A percentile compares a stretch with the other conserved stretches of the same genome.
These are phyloP conservation scores for Sebastes trivittatus DNA, from an alignment of 2,797 vertebrate species.

Conservation along the genomic window DNA sequence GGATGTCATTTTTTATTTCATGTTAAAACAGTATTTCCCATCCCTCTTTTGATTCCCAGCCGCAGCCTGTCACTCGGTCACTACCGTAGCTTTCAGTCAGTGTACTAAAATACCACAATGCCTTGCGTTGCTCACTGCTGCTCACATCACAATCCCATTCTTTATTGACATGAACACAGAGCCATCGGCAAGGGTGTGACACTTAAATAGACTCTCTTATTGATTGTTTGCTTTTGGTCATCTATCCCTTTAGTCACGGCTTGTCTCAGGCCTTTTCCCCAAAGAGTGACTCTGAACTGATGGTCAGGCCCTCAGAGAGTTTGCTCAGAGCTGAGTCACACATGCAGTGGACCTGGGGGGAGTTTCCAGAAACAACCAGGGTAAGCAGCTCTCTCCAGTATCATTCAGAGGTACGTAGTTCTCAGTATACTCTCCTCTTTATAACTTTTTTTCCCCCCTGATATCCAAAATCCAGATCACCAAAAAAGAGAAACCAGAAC, in stretches of 20 bases:
- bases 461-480: slow-evolving; percentile 79
- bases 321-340: slow-evolving; percentile 94
- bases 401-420: background rate
- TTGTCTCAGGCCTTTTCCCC: slow-evolving; percentile 88
- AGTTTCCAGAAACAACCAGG: slow-evolving; percentile 96
- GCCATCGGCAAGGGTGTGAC: background rate
- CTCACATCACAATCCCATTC: background rate
- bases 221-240: slow-evolving; percentile 15
- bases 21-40: background rate
- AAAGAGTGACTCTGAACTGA: slow-evolving; percentile 96
- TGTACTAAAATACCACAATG: background rate
- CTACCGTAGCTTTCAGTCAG: background rate
- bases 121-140: too few species aligned
- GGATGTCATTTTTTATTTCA: background rate
- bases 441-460: background rate
- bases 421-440: background rate
- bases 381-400: slow-evolving; percentile 71
- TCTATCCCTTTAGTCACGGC: slow-evolving; percentile 69
- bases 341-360: slow-evolving; percentile 99
- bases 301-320: slow-evolving; percentile 90
- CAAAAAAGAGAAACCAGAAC: slow-evolving; percentile 88
- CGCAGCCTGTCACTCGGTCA: background rate
- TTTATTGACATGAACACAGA: background rate
- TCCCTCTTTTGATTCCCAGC: background rate
- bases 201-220: background rate